Evolutionary conservation across 2,113 vertebrate genomes (phyloP).

Genomic region (Donacobius atricapilla): DNA sequence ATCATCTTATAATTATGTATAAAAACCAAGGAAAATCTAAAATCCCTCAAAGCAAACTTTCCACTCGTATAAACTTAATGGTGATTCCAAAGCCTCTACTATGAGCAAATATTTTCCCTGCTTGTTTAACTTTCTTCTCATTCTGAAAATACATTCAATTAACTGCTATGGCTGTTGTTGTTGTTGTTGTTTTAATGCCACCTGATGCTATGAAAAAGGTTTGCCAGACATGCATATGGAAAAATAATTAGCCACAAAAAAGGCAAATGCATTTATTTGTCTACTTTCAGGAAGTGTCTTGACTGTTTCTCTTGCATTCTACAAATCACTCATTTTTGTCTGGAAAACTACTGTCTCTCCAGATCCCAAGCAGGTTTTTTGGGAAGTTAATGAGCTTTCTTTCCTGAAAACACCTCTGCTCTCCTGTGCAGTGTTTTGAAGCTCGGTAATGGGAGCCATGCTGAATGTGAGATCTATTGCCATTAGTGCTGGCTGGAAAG

Average conservation of each 20-base stretch:
- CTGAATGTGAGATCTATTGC: not conserved
- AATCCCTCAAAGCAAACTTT: not conserved
- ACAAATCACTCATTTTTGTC: not conserved
- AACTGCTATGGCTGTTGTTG: not conserved
- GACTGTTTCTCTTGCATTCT: not conserved
- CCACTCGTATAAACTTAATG: accelerated
- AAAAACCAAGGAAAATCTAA: not conserved
- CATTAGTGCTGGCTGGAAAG: not conserved
- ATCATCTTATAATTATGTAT: not conserved
- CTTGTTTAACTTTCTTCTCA: not conserved
- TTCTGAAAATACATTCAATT: not conserved
- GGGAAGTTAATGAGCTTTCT: not conserved
- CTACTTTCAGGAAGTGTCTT: not conserved
- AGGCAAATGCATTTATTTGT: not conserved
- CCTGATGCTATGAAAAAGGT: not conserved
- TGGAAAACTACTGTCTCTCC: not conserved
- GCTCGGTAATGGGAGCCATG: not conserved
- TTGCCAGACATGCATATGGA: not conserved
- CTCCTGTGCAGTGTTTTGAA: not conserved
- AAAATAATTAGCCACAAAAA: not conserved
- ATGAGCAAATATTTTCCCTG: not conserved
- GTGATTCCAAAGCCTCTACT: not conserved
- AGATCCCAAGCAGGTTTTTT: not conserved
- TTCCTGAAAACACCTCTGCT: not conserved
- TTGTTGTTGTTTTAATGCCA: not conserved